Evolutionary conservation across 2,888 invertebrate genomes (phyloP).

Genomic region (Morpho helenor): DNA sequence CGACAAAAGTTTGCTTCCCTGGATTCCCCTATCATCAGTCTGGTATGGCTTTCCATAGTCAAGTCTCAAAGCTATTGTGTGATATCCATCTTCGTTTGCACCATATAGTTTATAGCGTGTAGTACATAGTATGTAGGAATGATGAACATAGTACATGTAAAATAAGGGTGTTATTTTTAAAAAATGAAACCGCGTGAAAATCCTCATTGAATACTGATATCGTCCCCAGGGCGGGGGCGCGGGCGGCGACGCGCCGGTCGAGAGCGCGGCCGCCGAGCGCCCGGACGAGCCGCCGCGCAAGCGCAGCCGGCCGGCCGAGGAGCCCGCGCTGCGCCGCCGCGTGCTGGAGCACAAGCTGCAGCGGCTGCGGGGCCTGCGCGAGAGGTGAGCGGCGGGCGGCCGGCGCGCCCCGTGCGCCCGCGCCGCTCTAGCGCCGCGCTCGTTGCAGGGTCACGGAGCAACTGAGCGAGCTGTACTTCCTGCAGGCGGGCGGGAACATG

Average conservation of each 20-base stretch:
- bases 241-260: constrained; percentile 36
- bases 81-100: no score
- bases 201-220: no score
- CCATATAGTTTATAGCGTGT: no score
- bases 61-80: no score
- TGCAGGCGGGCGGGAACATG: constrained; percentile 92
- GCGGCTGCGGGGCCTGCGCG: constrained; percentile 83
- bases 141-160: no score
- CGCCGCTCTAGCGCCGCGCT: constrained; percentile 26
- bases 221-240: constrained; percentile 24
- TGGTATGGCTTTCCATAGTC: no score
- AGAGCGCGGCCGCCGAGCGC: constrained; percentile 33
- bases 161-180: no score
- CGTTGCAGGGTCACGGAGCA: constrained; percentile 83
- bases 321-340: constrained; percentile 78
- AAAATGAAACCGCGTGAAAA: no score
- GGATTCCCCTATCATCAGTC: no score
- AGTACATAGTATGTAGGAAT: no score
- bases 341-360: constrained; percentile 85
- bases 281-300: constrained; percentile 57
- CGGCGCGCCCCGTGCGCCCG: constrained; percentile 11
- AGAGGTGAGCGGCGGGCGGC: constrained; percentile 60
- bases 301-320: constrained; percentile 40
- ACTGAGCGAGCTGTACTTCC: constrained; percentile 91
- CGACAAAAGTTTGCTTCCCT: no score